These are phyloP conservation scores for Caenorhabditis imperialis DNA, from an alignment of 2,888 invertebrate species.

Conservation along the genomic window DNA sequence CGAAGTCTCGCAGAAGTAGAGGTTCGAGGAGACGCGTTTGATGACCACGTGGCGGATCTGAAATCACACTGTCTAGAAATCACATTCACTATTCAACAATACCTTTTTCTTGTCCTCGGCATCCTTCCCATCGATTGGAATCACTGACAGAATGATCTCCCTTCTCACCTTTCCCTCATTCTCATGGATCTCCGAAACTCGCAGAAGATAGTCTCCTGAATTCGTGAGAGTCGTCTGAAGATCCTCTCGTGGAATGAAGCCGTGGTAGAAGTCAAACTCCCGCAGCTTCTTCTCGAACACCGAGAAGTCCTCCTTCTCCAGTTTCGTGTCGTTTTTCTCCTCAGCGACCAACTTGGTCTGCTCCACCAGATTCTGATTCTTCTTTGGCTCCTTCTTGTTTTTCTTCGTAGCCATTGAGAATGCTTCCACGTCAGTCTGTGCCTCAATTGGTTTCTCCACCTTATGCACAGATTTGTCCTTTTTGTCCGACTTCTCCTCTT, in stretches of 20 bases:
- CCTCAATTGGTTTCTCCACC: too few relatives aligned
- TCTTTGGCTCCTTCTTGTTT: too few relatives aligned
- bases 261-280: conserved; percentile 49
- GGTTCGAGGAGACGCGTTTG: conserved; percentile 6
- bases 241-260: conserved; percentile 54
- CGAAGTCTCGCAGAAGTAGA: conserved; percentile 29
- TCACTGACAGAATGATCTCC: conserved; percentile 41
- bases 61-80: too few relatives aligned
- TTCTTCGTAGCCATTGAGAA: too few relatives aligned
- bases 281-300: conserved; percentile 29
- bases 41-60: conserved; percentile 32
- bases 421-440: too few relatives aligned
- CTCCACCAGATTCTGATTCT: too few relatives aligned
- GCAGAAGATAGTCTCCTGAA: conserved; percentile 42
- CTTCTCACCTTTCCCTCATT: conserved; percentile 20
- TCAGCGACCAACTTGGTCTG: too few relatives aligned
- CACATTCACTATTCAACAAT: too few relatives aligned
- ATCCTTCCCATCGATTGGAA: conserved; percentile 1
- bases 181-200: conserved; percentile 33
- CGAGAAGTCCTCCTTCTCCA: conserved; percentile 18
- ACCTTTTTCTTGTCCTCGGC: conserved; percentile 15
- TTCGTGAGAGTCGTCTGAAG: conserved; percentile 13
- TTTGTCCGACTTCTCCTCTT: too few relatives aligned
- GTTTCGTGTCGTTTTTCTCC: not conserved
- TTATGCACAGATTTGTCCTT: too few relatives aligned